Evolutionary conservation across 2,113 vertebrate species (phyloP).

Genomic region (Gasterosteus nipponicus): DNA sequence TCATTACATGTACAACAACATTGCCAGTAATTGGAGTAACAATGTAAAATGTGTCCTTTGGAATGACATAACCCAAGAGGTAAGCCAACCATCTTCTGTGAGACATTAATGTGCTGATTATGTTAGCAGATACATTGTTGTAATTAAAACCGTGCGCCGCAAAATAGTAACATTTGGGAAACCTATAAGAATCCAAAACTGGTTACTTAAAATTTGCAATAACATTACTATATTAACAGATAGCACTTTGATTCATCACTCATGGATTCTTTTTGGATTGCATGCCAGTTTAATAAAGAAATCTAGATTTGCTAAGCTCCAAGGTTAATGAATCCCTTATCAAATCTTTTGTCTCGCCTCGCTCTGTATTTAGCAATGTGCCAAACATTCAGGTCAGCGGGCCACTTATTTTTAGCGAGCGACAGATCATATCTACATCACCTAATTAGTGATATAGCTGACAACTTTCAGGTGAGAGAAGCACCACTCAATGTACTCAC

Average conservation of each 20-base stretch:
- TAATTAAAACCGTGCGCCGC: too few relatives aligned
- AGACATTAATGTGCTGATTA: neutral
- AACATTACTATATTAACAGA: neutral
- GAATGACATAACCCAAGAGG: neutral
- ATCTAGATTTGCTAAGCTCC: neutral
- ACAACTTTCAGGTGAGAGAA: neutral
- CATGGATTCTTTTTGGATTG: neutral
- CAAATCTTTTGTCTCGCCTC: conserved; percentile 4
- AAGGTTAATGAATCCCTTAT: conserved; percentile 10
- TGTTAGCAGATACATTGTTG: neutral
- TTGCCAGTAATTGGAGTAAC: neutral
- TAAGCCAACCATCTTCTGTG: neutral
- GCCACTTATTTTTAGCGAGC: neutral
- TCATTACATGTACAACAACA: neutral
- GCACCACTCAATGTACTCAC: neutral
- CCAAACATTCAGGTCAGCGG: neutral
- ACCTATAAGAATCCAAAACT: neutral
- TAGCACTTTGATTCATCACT: neutral
- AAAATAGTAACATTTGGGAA: neutral
- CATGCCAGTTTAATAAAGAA: neutral
- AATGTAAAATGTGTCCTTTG: neutral
- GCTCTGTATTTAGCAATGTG: neutral
- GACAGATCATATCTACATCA: neutral
- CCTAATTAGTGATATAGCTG: conserved; percentile 8
- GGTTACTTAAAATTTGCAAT: neutral